Evolutionary conservation across 2,888 invertebrate species (phyloP).

Genomic region (Tanytarsus gracilentus): DNA sequence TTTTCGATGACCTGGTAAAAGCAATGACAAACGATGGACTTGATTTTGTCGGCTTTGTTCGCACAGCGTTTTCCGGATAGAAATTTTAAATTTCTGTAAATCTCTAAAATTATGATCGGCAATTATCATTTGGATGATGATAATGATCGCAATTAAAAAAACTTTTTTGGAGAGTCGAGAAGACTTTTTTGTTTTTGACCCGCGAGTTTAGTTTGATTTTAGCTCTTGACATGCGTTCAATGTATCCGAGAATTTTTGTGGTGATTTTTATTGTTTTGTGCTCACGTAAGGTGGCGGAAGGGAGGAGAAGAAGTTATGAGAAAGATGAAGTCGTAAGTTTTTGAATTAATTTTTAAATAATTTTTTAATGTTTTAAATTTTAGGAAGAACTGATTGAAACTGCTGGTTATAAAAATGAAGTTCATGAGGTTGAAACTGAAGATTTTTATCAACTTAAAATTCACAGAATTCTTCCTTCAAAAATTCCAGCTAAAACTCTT

Average conservation of each 20-base stretch:
- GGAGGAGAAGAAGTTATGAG: neutral
- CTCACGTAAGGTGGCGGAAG: too few species aligned
- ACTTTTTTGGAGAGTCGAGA: too few species aligned
- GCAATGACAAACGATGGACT: constrained; percentile 9
- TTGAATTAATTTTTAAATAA: neutral
- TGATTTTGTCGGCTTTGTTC: neutral
- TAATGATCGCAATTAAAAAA: too few species aligned
- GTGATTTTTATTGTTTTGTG: too few species aligned
- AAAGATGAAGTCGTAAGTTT: too few species aligned
- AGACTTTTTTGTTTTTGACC: too few species aligned
- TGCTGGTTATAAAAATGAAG: constrained; percentile 49
- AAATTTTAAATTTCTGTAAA: neutral
- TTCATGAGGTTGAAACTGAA: constrained; percentile 50
- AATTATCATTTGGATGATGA: neutral
- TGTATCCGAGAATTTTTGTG: too few species aligned
- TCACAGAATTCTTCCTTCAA: constrained; percentile 52
- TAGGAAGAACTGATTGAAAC: neutral
- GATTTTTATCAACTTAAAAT: constrained; percentile 63
- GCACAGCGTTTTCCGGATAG: neutral
- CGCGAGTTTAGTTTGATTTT: too few species aligned
- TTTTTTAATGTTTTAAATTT: neutral
- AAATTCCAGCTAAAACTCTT: constrained; percentile 31
- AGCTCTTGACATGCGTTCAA: too few species aligned
- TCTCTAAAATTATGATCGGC: neutral
- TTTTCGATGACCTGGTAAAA: neutral